A percentile compares a stretch with the other conserved stretches of the same genome.
Conservation (phyloP, 2,113 vertebrate genomes). For the Argyrosomus japonicus region DNA sequence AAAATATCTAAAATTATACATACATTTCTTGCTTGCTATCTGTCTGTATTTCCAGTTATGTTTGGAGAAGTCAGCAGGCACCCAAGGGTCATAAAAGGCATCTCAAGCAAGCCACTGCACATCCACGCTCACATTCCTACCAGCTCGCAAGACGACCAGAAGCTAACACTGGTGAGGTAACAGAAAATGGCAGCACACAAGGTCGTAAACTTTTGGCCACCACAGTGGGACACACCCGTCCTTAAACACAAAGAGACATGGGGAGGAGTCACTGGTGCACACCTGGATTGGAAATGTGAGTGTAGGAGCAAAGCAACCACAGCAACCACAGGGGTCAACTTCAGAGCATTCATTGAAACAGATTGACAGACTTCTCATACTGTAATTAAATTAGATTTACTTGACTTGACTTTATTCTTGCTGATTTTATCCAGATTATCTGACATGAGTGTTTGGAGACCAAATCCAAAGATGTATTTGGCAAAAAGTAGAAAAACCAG, state of each 20-base stretch:
- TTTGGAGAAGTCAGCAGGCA: slow-evolving; percentile 50
- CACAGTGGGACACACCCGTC: slow-evolving; percentile 55
- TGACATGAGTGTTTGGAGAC: neutral
- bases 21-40: neutral
- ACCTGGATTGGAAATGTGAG: slow-evolving; percentile 47
- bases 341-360: neutral
- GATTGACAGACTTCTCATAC: neutral
- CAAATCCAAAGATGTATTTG: neutral
- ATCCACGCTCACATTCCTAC: slow-evolving; percentile 70
- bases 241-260: slow-evolving; percentile 26
- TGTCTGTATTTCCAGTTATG: slow-evolving; percentile 18
- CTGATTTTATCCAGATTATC: neutral
- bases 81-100: slow-evolving; percentile 61
- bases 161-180: slow-evolving; percentile 58
- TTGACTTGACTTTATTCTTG: neutral
- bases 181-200: slow-evolving; percentile 46
- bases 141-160: slow-evolving; percentile 60
- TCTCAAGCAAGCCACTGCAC: slow-evolving; percentile 68
- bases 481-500: neutral
- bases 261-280: slow-evolving; percentile 17
- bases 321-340: neutral
- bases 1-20: neutral
- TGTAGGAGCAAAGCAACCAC: neutral
- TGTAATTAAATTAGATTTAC: neutral
- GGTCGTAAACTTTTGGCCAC: slow-evolving; percentile 72